phyloP scores from a whole-genome alignment of 2,113 vertebrate genomes.

The Gulo gulo region DNA sequence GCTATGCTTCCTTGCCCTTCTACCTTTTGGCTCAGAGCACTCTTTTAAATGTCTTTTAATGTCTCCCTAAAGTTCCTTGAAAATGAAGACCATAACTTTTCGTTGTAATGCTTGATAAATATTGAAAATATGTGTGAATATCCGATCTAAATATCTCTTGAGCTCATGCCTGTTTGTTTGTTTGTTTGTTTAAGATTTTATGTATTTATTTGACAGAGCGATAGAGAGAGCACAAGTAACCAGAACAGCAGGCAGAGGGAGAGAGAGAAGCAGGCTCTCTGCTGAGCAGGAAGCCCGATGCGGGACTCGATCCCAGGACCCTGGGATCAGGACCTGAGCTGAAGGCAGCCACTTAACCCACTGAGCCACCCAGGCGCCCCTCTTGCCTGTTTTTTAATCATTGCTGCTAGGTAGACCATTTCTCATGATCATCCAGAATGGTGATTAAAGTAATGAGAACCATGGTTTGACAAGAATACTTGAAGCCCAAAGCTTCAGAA shows the following conservation, averaged over 20 bases:
- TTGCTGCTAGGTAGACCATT: neutral
- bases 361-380: no score
- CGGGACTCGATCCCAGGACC: no score
- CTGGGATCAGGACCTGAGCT: no score
- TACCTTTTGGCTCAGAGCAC: neutral
- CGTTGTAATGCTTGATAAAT: neutral
- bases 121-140: neutral
- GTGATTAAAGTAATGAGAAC: constrained; percentile 15
- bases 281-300: no score
- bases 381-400: neutral
- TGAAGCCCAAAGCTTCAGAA: constrained; percentile 7
- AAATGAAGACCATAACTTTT: neutral
- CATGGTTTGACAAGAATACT: neutral
- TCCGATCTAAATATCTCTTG: neutral
- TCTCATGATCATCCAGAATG: neutral
- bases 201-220: no score
- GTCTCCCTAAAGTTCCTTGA: neutral
- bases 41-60: neutral
- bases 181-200: no score
- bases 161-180: neutral
- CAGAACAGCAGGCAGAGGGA: no score
- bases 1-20: neutral
- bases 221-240: no score
- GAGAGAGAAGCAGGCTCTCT: no score
- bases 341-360: no score